Evolutionary conservation across 2,888 invertebrate species (phyloP).

Genomic region (Onchidella celtica): DNA sequence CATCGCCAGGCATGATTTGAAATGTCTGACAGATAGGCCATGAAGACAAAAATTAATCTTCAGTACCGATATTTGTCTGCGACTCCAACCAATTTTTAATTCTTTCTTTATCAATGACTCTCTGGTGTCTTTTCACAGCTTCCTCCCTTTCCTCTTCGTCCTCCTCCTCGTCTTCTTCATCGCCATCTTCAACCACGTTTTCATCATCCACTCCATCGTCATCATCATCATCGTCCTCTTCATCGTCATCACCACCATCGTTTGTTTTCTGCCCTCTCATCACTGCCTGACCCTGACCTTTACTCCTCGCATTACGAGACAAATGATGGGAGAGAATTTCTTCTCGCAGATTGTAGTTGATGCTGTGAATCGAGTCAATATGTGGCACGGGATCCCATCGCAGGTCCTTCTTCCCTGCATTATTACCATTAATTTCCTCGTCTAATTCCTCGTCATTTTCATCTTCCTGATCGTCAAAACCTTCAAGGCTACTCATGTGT

Average conservation of each 20-base stretch:
- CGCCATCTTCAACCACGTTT: slow-evolving; percentile 19
- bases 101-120: slow-evolving; percentile 72
- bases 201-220: slow-evolving; percentile 11
- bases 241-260: slow-evolving; percentile 5
- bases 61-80: slow-evolving; percentile 35
- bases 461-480: slow-evolving; percentile 42
- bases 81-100: slow-evolving; percentile 78
- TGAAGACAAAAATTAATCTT: too few relatives aligned
- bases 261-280: neutral
- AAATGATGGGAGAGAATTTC: slow-evolving; percentile 77
- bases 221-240: slow-evolving; percentile 14
- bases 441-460: slow-evolving; percentile 20
- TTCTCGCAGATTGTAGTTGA: slow-evolving; percentile 63
- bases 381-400: slow-evolving; percentile 66
- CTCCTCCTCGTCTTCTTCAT: slow-evolving; percentile 33
- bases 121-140: slow-evolving; percentile 47
- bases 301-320: slow-evolving; percentile 58
- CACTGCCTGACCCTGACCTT: neutral
- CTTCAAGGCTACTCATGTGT: neutral
- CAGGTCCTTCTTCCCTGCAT: slow-evolving; percentile 18
- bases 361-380: slow-evolving; percentile 76
- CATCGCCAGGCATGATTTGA: too few relatives aligned
- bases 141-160: slow-evolving; percentile 31
- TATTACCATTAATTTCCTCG: neutral
- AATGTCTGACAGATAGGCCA: too few relatives aligned